A percentile compares a stretch with the other conserved stretches of the same genome.
Evolutionary conservation across 2,113 vertebrate genomes (phyloP).

Genomic region (Accipiter virgatus): DNA sequence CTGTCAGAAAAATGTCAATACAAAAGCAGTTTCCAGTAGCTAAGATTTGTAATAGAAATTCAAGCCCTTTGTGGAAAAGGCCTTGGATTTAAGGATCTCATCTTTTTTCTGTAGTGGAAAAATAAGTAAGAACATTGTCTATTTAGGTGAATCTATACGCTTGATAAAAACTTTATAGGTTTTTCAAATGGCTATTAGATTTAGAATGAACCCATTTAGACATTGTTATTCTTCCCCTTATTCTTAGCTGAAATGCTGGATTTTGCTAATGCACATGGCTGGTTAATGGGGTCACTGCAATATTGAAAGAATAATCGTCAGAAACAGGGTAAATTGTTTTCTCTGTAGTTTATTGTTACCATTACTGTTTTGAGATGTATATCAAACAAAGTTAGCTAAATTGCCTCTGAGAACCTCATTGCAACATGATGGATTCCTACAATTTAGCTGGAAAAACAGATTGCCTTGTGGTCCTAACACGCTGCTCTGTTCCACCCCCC

Average conservation of each 20-base stretch:
- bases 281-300: not conserved
- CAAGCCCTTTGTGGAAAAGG: not conserved
- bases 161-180: conserved; percentile 3
- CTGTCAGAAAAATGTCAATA: conserved; percentile 13
- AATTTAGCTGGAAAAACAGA: not conserved
- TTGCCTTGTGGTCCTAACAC: not conserved
- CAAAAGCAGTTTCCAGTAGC: not conserved
- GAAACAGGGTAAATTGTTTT: conserved; percentile 3
- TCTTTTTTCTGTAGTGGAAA: conserved; percentile 6
- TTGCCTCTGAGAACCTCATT: not conserved
- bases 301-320: conserved; percentile 14
- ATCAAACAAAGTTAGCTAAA: conserved; percentile 15
- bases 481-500: not conserved
- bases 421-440: not conserved
- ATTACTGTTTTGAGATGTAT: conserved; percentile 3
- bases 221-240: not conserved
- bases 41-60: conserved; percentile 6
- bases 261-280: conserved; percentile 9
- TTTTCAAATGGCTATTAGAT: conserved; percentile 27
- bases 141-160: not conserved
- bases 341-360: not conserved
- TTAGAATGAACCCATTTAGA: conserved; percentile 3
- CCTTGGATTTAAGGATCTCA: not conserved
- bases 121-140: not conserved
- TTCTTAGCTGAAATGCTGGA: not conserved